Conservation (phyloP, 2,797 vertebrate species). For the Pantherophis alleghaniensis region DNA sequence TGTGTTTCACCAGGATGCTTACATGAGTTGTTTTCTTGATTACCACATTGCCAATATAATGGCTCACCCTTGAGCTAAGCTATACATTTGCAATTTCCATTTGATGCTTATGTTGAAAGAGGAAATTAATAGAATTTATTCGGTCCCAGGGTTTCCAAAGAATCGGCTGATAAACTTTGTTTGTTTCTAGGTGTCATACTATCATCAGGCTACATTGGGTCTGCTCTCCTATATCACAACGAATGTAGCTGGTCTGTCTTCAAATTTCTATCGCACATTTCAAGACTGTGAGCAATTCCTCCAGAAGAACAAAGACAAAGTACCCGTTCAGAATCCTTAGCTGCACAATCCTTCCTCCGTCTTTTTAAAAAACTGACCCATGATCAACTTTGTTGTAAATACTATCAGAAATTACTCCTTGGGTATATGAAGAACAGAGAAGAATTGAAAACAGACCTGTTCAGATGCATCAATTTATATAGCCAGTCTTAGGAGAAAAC, state of each 20-base stretch:
- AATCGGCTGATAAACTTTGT: not conserved
- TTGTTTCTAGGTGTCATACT: constrained; percentile 88
- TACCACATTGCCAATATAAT: not conserved
- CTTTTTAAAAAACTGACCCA: not conserved
- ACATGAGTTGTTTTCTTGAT: not conserved
- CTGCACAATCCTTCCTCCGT: not conserved
- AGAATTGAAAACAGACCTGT: not conserved
- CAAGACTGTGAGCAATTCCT: constrained; percentile 86
- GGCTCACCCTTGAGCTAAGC: not conserved
- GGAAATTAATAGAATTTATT: not conserved
- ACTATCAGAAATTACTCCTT: not conserved
- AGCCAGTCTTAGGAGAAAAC: not conserved
- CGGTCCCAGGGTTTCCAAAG: not conserved
- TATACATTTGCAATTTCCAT: not conserved
- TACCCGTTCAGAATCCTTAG: constrained; percentile 40
- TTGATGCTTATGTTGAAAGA: rapidly evolving
- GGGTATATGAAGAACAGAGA: not conserved
- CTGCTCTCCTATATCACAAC: constrained; percentile 89
- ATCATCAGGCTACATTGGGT: constrained; percentile 89
- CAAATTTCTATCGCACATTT: constrained; percentile 81
- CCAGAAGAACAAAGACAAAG: constrained; percentile 80
- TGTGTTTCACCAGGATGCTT: not conserved
- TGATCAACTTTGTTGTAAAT: not conserved
- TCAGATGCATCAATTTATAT: not conserved
- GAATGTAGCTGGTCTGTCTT: constrained; percentile 89